Evolutionary conservation across 2,888 invertebrate genomes (phyloP).

Genomic region (Volucella inanis): DNA sequence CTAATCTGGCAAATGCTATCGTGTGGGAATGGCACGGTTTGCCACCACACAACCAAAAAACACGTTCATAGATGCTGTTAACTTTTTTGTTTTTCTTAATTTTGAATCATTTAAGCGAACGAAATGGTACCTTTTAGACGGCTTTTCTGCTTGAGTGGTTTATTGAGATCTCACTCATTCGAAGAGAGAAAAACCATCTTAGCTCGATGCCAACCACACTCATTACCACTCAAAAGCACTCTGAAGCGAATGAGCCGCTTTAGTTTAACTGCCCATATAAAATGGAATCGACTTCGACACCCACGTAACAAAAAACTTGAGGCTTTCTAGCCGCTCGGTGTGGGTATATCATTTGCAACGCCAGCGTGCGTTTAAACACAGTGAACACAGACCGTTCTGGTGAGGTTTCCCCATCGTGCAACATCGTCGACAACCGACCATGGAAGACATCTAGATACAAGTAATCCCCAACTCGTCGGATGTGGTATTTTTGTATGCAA

Average conservation of each 20-base stretch:
- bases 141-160: constrained; percentile 54
- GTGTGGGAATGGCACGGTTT: constrained; percentile 69
- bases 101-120: constrained; percentile 22
- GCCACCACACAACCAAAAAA: constrained; percentile 38
- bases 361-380: constrained; percentile 54
- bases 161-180: constrained; percentile 42
- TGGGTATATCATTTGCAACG: constrained; percentile 72
- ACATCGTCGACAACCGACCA: neutral
- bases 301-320: constrained; percentile 71
- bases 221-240: constrained; percentile 21
- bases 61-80: constrained; percentile 17
- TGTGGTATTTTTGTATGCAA: constrained; percentile 2
- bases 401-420: constrained; percentile 50
- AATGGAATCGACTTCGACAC: constrained; percentile 71
- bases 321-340: constrained; percentile 65
- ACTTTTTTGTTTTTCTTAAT: neutral
- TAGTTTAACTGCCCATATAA: constrained; percentile 50
- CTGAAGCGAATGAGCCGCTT: constrained; percentile 19
- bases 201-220: constrained; percentile 11
- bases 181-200: constrained; percentile 60
- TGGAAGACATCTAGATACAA: constrained; percentile 40
- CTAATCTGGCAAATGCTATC: constrained; percentile 69
- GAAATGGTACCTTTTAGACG: constrained; percentile 27
- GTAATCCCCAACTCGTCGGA: constrained; percentile 18
- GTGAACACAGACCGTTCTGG: constrained; percentile 24